Evolutionary conservation across 1,140 invertebrate species (phyloP), one percentile per base, ranked within the genome.

Genomic region (Dysdera silvatica): DNA sequence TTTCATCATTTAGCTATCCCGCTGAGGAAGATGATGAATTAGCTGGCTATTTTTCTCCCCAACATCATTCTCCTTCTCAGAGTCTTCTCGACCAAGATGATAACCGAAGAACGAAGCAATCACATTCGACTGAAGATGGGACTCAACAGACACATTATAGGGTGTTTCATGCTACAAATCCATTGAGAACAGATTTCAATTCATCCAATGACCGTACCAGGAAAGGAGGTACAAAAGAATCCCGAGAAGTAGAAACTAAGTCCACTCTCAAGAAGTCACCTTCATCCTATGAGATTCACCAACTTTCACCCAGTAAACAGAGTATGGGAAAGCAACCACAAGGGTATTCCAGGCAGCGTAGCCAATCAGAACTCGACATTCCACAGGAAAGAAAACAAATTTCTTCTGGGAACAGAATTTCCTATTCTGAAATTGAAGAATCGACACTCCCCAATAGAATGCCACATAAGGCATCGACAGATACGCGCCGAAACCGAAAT

Each of bases 1-100:
- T 49, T 49, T 26, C 4, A 14, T 28, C 8, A 24, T 55, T 29
- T 31, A 62, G 61, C 26, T 49, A 28, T 20, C 61, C 47, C 56
- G 43, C 41, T 23, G 65, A 63, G 23, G 65, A 62, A 14, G 61
- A 67, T 45, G 66, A 64, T 24, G 66, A 67, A 20, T 31, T 67
- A 23, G 48, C 66, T 28, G 18, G 66, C 49, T 67, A 67, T 47
- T 67, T 67, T 41, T 58, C 60, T 47, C 41, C 65, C 12, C 20
- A 28, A 18, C 59, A 58, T 49, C 56, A 58, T 24, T 48, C 61
- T 4, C 61, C 55, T 10, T 62, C 61, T 33, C 61, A 62, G 49
- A 65, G 56, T 32, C 28, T 59, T 20, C 37, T 59, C 6, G 63
- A 65, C 16, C 55, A 59, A 59, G 56, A 59, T 32, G 56, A 65